Conservation (phyloP, 2,113 vertebrate genomes). For the Tupaia tana region DNA sequence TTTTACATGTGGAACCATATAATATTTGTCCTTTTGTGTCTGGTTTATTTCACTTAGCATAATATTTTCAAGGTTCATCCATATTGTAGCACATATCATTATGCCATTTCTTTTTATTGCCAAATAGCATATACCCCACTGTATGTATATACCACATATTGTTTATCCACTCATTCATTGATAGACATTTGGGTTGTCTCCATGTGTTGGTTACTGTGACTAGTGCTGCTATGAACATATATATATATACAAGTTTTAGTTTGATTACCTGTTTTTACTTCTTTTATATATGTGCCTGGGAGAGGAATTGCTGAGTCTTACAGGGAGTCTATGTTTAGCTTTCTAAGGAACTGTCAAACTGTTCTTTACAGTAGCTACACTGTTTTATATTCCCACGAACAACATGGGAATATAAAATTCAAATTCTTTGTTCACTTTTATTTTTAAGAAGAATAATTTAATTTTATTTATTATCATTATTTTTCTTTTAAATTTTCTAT, state of each 20-base stretch:
- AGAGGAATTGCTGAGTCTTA: not conserved
- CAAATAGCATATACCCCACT: not conserved
- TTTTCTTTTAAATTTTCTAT: too few relatives aligned
- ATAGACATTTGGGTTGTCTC: not conserved
- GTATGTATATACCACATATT: not conserved
- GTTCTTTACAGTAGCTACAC: too few relatives aligned
- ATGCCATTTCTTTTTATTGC: not conserved
- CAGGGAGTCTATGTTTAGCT: not conserved
- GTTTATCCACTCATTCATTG: not conserved
- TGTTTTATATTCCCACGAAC: too few relatives aligned
- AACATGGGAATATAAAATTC: too few relatives aligned
- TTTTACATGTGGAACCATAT: not conserved
- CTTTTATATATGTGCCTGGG: not conserved
- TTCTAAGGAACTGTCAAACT: not conserved
- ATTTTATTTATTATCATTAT: too few relatives aligned
- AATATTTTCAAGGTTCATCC: constrained; percentile 18
- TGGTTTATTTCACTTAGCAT: not conserved
- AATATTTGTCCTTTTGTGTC: not conserved
- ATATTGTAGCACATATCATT: not conserved
- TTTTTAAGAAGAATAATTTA: too few relatives aligned
- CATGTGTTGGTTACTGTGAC: not conserved
- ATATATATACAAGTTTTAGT: not conserved
- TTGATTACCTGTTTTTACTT: not conserved
- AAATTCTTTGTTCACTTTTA: too few relatives aligned
- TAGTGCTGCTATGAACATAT: not conserved